These are phyloP conservation scores for Caligus rogercresseyi DNA, from an alignment of 1,140 invertebrate species.

Conservation along the genomic window DNA sequence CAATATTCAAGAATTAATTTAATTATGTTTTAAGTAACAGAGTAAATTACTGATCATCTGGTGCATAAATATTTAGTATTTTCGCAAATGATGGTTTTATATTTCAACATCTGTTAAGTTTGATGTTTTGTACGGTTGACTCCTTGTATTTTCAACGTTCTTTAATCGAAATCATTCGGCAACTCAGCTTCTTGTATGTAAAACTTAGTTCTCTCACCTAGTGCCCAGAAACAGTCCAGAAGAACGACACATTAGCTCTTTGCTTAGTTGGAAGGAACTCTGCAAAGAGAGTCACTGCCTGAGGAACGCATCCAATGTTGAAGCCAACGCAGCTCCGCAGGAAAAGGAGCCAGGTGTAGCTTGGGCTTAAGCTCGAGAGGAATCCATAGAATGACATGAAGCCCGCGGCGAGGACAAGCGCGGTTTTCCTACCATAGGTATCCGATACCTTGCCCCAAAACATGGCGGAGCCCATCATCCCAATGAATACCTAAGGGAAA, in stretches of 20 bases:
- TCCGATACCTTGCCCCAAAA: slow-evolving; percentile 92
- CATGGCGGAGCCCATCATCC: slow-evolving; percentile 90
- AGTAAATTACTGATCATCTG: too few relatives aligned
- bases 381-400: slow-evolving; percentile 78
- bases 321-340: slow-evolving; percentile 80
- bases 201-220: too few relatives aligned
- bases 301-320: slow-evolving; percentile 85
- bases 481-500: slow-evolving; percentile 27
- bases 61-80: too few relatives aligned
- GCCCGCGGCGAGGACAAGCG: slow-evolving; percentile 29
- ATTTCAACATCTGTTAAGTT: too few relatives aligned
- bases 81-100: too few relatives aligned
- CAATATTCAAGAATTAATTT: too few relatives aligned
- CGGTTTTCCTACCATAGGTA: slow-evolving; percentile 72
- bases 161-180: too few relatives aligned
- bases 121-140: too few relatives aligned
- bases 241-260: slow-evolving; percentile 83
- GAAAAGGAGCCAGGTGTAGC: slow-evolving; percentile 73
- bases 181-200: too few relatives aligned
- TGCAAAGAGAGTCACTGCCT: slow-evolving; percentile 87
- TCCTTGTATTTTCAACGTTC: too few relatives aligned
- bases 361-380: slow-evolving; percentile 72
- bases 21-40: too few relatives aligned
- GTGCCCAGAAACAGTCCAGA: slow-evolving; percentile 87
- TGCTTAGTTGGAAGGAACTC: slow-evolving; percentile 86